phyloP scores from a whole-genome alignment of 2,113 vertebrate genomes.

The Xiphophorus maculatus region DNA sequence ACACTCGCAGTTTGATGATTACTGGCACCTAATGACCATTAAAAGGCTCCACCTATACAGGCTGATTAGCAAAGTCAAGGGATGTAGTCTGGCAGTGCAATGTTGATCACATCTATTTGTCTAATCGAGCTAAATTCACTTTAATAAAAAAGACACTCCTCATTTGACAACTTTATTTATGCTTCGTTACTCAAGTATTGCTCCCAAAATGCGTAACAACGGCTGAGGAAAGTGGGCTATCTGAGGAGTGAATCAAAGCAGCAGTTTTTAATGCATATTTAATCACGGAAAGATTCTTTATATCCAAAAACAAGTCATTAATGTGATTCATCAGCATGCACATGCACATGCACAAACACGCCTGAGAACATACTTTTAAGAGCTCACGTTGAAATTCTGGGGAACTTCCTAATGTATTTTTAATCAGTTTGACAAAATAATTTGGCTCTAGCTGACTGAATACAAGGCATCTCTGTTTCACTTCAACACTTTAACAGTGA shows the following conservation, averaged over 20 bases:
- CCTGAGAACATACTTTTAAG: background rate
- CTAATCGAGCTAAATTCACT: constrained; percentile 49
- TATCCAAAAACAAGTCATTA: background rate
- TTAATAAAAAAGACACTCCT: constrained; percentile 37
- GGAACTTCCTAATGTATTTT: background rate
- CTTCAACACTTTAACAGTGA: too few species aligned
- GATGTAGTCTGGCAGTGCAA: constrained; percentile 31
- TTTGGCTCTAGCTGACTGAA: too few species aligned
- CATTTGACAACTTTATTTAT: constrained; percentile 33
- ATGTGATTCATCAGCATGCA: background rate
- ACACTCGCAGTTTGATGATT: constrained; percentile 33
- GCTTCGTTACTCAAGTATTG: constrained; percentile 21
- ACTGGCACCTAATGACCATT: constrained; percentile 44
- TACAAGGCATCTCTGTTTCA: too few species aligned
- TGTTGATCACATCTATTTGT: constrained; percentile 53
- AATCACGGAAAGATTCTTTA: background rate
- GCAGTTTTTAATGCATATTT: background rate
- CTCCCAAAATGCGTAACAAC: background rate
- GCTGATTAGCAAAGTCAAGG: constrained; percentile 46
- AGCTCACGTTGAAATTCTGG: too few species aligned
- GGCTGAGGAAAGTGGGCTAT: background rate
- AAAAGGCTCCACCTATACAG: constrained; percentile 25
- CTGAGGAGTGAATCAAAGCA: background rate
- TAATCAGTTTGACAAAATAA: too few species aligned
- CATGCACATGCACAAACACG: background rate